A percentile compares a stretch with the other conserved stretches of the same genome.
These are phyloP conservation scores for Halichondria panicea DNA, from an alignment of 37 sponge, comb jelly and placozoan species.

Conservation along the genomic window DNA sequence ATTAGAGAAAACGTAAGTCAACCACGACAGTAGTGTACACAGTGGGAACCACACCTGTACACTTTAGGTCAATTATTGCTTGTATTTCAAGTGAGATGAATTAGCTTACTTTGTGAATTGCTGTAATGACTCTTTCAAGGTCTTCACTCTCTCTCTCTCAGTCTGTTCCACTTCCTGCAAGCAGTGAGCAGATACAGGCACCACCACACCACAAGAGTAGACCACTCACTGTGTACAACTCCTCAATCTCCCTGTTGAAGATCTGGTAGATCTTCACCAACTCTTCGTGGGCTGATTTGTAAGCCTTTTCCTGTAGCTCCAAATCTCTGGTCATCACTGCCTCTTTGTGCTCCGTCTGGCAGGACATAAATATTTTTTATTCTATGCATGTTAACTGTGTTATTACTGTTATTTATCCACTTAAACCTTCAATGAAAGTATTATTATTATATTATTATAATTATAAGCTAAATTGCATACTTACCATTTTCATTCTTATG, in stretches of 20 bases:
- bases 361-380: not conserved
- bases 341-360: slow-evolving; percentile 11
- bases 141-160: slow-evolving; percentile 63
- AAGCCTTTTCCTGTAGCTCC: not conserved
- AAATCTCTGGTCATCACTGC: slow-evolving; percentile 4
- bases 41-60: too few species aligned
- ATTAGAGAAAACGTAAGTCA: too few species aligned
- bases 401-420: too few species aligned
- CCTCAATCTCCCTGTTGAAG: slow-evolving; percentile 1
- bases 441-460: not conserved
- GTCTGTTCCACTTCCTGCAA: slow-evolving; percentile 32
- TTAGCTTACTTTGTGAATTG: slow-evolving; percentile 68
- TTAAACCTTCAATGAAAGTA: not conserved
- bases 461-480: not conserved
- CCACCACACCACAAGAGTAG: not conserved
- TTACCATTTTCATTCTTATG: not conserved
- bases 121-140: slow-evolving; percentile 45
- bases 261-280: not conserved
- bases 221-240: slow-evolving; percentile 7
- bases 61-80: too few species aligned
- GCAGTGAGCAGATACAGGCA: not conserved
- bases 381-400: too few species aligned
- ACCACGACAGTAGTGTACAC: too few species aligned
- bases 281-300: not conserved
- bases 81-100: too few species aligned